Evolutionary conservation across 2,797 vertebrate species (phyloP).

Genomic region (Periophthalmus magnuspinnatus): DNA sequence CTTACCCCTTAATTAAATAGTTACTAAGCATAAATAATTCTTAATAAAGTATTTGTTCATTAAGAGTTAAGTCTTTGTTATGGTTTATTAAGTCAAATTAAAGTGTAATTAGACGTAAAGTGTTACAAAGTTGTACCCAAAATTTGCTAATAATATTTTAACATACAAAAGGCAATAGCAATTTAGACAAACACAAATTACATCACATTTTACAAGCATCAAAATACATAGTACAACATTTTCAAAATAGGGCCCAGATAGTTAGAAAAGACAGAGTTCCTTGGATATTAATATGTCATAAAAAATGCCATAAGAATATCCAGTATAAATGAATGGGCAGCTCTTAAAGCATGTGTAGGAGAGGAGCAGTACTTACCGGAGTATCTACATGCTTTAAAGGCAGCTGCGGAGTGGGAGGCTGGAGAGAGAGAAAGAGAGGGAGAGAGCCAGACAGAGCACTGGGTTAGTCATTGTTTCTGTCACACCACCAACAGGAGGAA

Average conservation of each 20-base stretch:
- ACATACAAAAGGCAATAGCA: no score
- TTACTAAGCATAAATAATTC: no score
- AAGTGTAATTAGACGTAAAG: no score
- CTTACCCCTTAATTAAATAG: no score
- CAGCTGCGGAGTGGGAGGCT: slow-evolving; percentile 75
- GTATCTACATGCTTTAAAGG: slow-evolving; percentile 77
- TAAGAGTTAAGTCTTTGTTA: no score
- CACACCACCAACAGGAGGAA: slow-evolving; percentile 18
- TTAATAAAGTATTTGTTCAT: no score
- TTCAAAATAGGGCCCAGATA: neutral
- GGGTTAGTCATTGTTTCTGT: slow-evolving; percentile 55
- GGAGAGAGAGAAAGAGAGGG: slow-evolving; percentile 35
- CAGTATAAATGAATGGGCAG: slow-evolving; percentile 30
- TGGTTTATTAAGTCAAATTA: no score
- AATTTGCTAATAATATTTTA: no score
- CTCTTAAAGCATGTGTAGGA: slow-evolving; percentile 38
- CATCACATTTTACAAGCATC: neutral
- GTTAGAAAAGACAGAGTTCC: slow-evolving; percentile 2
- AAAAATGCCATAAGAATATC: slow-evolving; percentile 34
- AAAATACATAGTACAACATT: neutral
- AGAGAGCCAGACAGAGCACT: slow-evolving; percentile 44
- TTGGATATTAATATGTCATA: slow-evolving; percentile 24
- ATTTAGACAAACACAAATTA: neutral
- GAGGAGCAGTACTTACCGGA: slow-evolving; percentile 63
- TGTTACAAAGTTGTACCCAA: no score